Base-by-base conservation (phyloP, 2,797 vertebrate genomes). In the Erpetoichthys calabaricus region DNA sequence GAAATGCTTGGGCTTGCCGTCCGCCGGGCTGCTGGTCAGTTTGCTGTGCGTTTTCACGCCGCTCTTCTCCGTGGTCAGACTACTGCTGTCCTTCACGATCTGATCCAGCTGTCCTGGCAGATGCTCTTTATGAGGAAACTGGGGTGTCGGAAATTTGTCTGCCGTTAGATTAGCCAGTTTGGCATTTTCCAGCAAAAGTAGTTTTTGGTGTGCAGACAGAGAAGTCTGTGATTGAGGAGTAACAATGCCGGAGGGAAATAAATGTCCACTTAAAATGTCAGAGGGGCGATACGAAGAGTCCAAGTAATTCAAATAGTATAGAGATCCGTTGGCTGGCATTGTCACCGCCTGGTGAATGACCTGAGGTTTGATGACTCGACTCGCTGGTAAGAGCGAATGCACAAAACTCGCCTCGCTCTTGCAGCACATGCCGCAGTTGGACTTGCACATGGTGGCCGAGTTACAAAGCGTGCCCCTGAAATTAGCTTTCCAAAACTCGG, bases 301-400 rank as follows among this genome's bases (percentile, higher is more conserved):
- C 88, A 97, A 79, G 77, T 94, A 98, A 79, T 97, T 96, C 65
- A 98, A 89, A 73, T 97, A 98, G 73, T 94, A 97, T 57, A 98
- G 82, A 2, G 92, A 91, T 59, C 89, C 91, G 59, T 85, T 83
- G 70, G 78, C 74, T 41, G 92, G 91, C 62, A 94, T 74, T 62
- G 87, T 75, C 73, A 92, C 79, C 2, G 91, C 81, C 73, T 97
- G 94, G 71, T 94, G 91, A 64, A 98, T 81, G 45, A 91, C 94
- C 81, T 97, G 94, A n/a, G 94, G 94, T 67, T 94, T 97, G 71
- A 98, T 91, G 69, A 97, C 86, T 65, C 92, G 80, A 75, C 73
- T 82, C 3, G 85, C 76, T 8, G 88, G 76, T 70, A 85, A 64
- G 58, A 79, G 71, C 49, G 85, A 73, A 63, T 86, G 89, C 63